phyloP scores from a whole-genome alignment of 2,888 invertebrate species.

The Ypsolopha sequella region DNA sequence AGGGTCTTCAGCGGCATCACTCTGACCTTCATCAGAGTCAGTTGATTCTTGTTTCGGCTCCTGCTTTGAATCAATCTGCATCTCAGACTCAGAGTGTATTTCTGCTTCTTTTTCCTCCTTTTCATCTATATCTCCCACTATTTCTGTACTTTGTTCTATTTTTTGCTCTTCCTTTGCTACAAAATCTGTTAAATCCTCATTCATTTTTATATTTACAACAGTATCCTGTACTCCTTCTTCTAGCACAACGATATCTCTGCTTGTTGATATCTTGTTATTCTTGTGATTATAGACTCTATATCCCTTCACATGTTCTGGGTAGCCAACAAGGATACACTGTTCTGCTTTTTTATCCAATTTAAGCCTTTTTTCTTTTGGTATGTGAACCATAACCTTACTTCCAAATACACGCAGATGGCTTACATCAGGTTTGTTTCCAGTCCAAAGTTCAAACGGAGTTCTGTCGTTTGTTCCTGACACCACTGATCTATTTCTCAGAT shows the following conservation, averaged over 20 bases:
- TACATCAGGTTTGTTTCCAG: not conserved
- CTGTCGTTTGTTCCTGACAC: not conserved
- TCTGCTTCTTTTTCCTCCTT: not conserved
- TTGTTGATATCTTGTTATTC: not conserved
- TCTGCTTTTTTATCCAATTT: not conserved
- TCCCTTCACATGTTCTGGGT: not conserved
- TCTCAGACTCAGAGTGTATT: too few species aligned
- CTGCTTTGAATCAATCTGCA: too few species aligned
- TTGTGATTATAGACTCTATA: not conserved
- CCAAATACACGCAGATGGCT: constrained; percentile 1
- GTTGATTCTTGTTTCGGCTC: too few species aligned
- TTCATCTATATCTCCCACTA: not conserved
- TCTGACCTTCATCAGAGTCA: not conserved
- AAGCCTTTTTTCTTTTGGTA: not conserved
- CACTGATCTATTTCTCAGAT: constrained; percentile 3
- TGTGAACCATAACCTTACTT: constrained; percentile 1
- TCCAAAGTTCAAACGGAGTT: not conserved
- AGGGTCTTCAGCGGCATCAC: not conserved
- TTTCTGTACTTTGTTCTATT: not conserved
- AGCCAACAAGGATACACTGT: constrained; percentile 1
- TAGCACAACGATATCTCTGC: constrained; percentile 2
- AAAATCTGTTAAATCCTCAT: not conserved
- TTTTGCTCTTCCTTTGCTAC: not conserved
- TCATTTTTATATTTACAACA: not conserved
- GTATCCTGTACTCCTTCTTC: not conserved